Base-by-base conservation (phyloP, 2,888 invertebrate genomes). In the Vanessa cardui region DNA sequence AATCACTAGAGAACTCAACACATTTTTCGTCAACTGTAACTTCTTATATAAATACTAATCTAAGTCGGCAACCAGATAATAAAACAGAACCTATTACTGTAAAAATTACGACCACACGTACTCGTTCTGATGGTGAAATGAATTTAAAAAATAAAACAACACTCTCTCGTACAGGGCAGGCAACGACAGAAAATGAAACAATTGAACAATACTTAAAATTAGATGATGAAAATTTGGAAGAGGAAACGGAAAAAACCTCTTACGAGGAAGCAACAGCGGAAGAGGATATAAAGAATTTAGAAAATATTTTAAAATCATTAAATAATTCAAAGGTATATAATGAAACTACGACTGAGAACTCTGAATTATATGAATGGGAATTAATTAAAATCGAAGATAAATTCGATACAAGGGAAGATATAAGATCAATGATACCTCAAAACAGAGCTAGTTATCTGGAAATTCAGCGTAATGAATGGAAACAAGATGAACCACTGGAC, bases 401-500 rank as follows among this genome's bases (percentile, higher is more conserved):
- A 16, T 52, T 74, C 70, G 67, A 58, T n/a, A 62, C 61, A 47
- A 33, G 58, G 56, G 50, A 63, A 20, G 9, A 31, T 9, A 12
- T 62, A 44, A 79, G 75, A 7, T 83, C 86, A 3, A 83, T 84
- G 80, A 62, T 83, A 58, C 84, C 86, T 15, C 62, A 79, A 15
- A 74, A 78, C 59, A 80, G 83, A 72, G 80, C 87, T 2, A 72
- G 78, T 26, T 87, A 88, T 76, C 80, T 87, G 67, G 84, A 88
- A 72, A 82, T 86, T 54, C 79, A 81, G 61, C 82, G 81, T 68
- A 81, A 76, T 64, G 79, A 83, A 26, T 84, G 82, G 80, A 83
- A 78, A 70, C 79, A 78, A 12, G 83, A 83, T 7, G 83, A 84
- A 3, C 75, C 74, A 60, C 70, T 76, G 21, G 83, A 87, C 54